Evolutionary conservation across 2,113 vertebrate species (phyloP).

Genomic region (Varanus komodoensis): DNA sequence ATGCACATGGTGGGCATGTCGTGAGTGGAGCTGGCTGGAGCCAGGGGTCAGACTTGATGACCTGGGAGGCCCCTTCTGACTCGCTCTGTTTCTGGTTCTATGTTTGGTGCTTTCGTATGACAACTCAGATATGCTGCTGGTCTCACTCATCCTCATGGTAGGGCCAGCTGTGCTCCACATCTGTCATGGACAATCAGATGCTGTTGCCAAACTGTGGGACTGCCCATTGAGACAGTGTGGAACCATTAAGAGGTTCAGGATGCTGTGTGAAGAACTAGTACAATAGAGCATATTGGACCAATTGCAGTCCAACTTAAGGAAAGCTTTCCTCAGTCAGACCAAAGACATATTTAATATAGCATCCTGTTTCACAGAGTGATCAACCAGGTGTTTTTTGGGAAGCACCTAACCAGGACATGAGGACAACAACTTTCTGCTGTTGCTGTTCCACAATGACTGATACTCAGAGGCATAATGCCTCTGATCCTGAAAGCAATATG

Average conservation of each 20-base stretch:
- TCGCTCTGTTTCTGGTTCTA: no score
- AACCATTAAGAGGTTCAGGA: not conserved
- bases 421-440: no score
- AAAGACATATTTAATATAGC: not conserved
- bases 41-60: no score
- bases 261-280: not conserved
- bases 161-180: no score
- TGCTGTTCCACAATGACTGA: not conserved
- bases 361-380: not conserved
- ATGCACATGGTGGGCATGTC: no score
- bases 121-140: no score
- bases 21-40: no score
- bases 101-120: no score
- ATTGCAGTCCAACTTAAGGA: not conserved
- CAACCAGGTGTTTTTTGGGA: not conserved
- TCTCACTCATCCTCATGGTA: no score
- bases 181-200: slow-evolving; percentile 6
- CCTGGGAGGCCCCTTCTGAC: no score
- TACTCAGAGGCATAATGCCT: not conserved
- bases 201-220: not conserved
- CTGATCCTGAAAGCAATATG: no score
- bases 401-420: no score
- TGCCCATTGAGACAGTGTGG: not conserved
- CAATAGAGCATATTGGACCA: not conserved
- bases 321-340: not conserved